A percentile compares a stretch with the other conserved stretches of the same genome.
Evolutionary conservation across 1,140 invertebrate genomes (phyloP).

Genomic region (Leptestheria dahalacensis): DNA sequence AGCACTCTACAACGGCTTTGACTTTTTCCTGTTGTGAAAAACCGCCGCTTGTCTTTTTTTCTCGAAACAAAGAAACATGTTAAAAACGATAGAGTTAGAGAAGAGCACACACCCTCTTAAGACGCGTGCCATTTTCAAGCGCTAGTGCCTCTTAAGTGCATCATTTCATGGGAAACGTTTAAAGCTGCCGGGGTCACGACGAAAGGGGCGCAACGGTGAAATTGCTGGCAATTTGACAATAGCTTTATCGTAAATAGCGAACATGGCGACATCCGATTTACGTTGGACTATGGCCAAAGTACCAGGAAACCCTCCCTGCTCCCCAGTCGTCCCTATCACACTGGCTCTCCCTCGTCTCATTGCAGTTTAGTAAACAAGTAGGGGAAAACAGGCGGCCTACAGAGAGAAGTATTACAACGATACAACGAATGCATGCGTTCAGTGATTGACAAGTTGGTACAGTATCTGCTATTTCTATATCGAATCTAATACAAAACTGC

Average conservation of each 20-base stretch:
- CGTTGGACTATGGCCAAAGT: neutral
- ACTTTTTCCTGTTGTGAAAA: neutral
- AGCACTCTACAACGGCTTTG: neutral
- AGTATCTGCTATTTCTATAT: too few species aligned
- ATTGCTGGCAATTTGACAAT: neutral
- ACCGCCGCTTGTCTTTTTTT: neutral
- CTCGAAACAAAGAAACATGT: too few species aligned
- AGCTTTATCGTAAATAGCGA: neutral
- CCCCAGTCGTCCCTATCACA: too few species aligned
- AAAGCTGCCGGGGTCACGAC: neutral
- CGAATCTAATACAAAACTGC: too few species aligned
- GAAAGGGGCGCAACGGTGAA: neutral
- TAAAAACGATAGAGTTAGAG: neutral
- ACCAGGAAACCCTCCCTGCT: neutral
- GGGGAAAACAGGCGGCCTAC: too few species aligned
- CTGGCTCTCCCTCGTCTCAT: too few species aligned
- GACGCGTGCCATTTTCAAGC: neutral
- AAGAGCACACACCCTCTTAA: neutral
- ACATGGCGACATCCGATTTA: neutral
- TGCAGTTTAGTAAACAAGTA: too few species aligned
- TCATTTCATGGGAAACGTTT: neutral
- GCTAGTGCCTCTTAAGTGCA: neutral
- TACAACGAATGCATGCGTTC: too few species aligned
- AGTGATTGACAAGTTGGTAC: too few species aligned
- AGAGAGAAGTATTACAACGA: too few species aligned